These are phyloP conservation scores for Podargus strigoides DNA, from an alignment of 2,797 vertebrate genomes.

Conservation along the genomic window DNA sequence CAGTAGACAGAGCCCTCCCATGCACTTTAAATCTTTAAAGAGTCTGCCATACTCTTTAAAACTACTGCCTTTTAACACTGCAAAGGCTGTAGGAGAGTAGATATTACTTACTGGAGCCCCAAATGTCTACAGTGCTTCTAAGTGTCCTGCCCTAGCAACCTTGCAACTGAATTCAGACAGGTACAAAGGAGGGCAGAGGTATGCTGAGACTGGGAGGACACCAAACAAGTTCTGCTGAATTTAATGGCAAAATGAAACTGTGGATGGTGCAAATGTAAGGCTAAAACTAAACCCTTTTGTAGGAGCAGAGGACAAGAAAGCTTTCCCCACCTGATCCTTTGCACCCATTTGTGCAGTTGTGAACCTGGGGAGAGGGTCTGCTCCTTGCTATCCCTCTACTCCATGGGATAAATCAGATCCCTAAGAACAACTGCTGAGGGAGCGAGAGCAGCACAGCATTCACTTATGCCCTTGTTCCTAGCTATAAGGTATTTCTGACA, in stretches of 20 bases:
- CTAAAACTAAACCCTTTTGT: background rate
- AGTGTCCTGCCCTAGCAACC: background rate
- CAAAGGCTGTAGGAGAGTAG: background rate
- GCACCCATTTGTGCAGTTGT: background rate
- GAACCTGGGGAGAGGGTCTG: background rate
- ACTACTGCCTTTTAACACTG: background rate
- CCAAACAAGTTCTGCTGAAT: background rate
- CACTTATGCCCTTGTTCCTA: background rate
- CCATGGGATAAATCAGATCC: background rate
- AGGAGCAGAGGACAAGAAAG: background rate
- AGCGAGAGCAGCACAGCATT: background rate
- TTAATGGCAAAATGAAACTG: background rate
- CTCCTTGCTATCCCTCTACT: background rate
- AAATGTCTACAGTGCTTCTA: background rate
- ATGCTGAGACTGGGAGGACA: background rate
- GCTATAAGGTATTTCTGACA: background rate
- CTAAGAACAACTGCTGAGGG: background rate
- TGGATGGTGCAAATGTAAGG: background rate
- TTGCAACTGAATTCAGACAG: background rate
- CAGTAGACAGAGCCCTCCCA: background rate
- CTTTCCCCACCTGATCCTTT: background rate
- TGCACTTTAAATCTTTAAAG: constrained; percentile 7
- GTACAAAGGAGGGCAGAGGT: background rate
- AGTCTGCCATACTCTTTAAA: background rate
- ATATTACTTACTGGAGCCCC: background rate